These are phyloP conservation scores for Synanthedon formicaeformis DNA, from an alignment of 2,888 invertebrate species.

Conservation along the genomic window DNA sequence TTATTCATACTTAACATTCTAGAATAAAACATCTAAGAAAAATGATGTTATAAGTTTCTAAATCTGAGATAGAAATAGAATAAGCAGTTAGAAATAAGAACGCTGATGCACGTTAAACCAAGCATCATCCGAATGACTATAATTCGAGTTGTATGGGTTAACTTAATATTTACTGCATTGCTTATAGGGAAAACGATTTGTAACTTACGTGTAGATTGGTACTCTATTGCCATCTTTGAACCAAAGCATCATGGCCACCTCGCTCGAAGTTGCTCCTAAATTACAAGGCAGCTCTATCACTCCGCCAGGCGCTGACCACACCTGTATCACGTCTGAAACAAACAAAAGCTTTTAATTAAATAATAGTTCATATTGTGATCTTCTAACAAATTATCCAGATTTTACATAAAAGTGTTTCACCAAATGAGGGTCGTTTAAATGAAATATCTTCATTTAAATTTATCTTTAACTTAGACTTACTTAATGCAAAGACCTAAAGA, in stretches of 20 bases:
- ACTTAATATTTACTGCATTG: too few relatives aligned
- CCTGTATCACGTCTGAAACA: slow-evolving; percentile 50
- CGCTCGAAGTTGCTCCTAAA: slow-evolving; percentile 78
- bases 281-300: slow-evolving; percentile 87
- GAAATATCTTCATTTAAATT: too few relatives aligned
- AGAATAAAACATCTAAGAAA: too few relatives aligned
- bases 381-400: not conserved
- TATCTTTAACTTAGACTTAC: not conserved
- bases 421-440: not conserved
- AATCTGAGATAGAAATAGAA: too few relatives aligned
- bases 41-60: too few relatives aligned
- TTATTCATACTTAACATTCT: too few relatives aligned
- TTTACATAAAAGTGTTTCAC: not conserved
- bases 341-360: slow-evolving; percentile 2
- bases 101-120: too few relatives aligned
- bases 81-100: too few relatives aligned
- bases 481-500: too few relatives aligned
- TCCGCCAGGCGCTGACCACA: slow-evolving; percentile 82
- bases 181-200: not conserved
- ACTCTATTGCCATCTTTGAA: slow-evolving; percentile 88
- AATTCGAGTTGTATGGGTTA: too few relatives aligned
- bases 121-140: too few relatives aligned
- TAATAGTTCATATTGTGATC: not conserved
- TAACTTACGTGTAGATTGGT: slow-evolving; percentile 85
- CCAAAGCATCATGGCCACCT: slow-evolving; percentile 90